These are phyloP conservation scores for Onthophagus sagittarius DNA, from an alignment of 2,888 invertebrate genomes.

Conservation along the genomic window DNA sequence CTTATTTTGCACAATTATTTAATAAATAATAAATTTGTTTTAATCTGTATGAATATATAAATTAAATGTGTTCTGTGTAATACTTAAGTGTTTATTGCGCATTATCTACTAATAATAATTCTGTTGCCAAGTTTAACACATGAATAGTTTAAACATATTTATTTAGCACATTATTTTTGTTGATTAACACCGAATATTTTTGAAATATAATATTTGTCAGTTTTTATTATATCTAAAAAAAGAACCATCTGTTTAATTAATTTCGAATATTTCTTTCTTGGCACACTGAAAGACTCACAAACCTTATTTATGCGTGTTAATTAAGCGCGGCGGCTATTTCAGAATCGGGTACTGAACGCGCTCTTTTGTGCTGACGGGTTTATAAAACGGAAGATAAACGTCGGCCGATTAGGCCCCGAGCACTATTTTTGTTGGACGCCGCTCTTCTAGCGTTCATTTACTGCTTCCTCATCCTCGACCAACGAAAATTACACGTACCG, in stretches of 20 bases:
- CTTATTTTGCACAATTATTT: too few relatives aligned
- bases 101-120: too few relatives aligned
- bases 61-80: too few relatives aligned
- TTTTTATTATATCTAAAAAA: neutral
- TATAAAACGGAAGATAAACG: neutral
- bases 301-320: constrained; percentile 10
- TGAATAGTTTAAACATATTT: too few relatives aligned
- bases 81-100: too few relatives aligned
- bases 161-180: too few relatives aligned
- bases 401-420: neutral
- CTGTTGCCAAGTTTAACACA: too few relatives aligned
- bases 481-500: neutral
- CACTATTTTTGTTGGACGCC: neutral
- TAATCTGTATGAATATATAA: too few relatives aligned
- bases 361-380: neutral
- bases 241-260: neutral
- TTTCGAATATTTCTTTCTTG: constrained; percentile 10
- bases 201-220: too few relatives aligned
- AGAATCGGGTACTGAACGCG: constrained; percentile 22
- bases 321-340: constrained; percentile 4
- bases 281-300: neutral
- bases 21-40: too few relatives aligned
- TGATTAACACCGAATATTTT: too few relatives aligned
- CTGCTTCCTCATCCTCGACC: neutral
- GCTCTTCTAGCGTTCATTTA: neutral